These are phyloP conservation scores for Trileptium ribeirensis DNA, from an alignment of 2,888 invertebrate species.

Conservation along the genomic window DNA sequence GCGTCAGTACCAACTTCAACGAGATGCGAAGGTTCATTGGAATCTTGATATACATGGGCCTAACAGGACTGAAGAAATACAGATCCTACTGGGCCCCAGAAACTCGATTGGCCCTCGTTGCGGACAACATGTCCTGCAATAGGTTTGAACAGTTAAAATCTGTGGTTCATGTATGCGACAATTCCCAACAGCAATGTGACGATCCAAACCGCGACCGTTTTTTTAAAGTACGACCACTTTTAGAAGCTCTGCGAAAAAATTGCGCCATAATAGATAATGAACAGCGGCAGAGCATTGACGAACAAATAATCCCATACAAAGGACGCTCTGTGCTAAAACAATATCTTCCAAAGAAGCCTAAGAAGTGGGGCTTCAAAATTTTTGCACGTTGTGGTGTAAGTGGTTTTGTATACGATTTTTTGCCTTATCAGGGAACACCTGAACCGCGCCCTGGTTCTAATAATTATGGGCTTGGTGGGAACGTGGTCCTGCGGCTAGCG, in stretches of 20 bases:
- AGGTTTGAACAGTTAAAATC: background rate
- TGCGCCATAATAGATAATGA: background rate
- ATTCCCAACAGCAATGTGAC: no score
- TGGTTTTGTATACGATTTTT: background rate
- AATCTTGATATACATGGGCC: background rate
- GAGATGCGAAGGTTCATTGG: background rate
- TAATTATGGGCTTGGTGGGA: background rate
- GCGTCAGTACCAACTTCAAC: background rate
- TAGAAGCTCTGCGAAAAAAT: background rate
- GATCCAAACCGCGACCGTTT: background rate
- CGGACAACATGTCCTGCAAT: background rate
- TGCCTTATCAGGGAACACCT: background rate
- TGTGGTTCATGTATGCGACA: no score
- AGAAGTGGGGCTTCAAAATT: background rate
- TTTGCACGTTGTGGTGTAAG: background rate
- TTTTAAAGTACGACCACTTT: background rate
- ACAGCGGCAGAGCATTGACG: background rate
- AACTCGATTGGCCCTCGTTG: background rate
- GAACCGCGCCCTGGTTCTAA: background rate
- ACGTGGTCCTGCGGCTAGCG: background rate
- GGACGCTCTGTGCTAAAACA: no score
- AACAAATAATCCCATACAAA: background rate
- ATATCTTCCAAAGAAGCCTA: background rate
- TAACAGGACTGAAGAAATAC: background rate
- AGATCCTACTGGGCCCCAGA: background rate